phyloP scores from a whole-genome alignment of 1,140 invertebrate genomes.

The Cheumatopsyche charites region DNA sequence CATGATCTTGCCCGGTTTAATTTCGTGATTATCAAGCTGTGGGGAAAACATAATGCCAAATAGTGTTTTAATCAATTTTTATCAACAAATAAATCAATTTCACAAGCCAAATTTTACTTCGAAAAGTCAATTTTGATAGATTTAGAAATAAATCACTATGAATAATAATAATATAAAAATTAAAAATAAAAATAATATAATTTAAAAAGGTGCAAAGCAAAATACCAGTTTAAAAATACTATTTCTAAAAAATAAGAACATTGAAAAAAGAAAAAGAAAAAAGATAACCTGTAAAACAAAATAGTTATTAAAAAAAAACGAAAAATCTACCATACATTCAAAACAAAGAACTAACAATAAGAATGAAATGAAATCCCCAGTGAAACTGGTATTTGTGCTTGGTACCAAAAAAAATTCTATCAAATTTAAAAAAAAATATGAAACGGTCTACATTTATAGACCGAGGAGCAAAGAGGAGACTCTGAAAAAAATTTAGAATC shows the following conservation, averaged over 20 bases:
- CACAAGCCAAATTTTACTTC: slow-evolving; percentile 15
- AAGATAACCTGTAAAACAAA: slow-evolving; percentile 32
- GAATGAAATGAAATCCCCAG: not conserved
- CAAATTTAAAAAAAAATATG: slow-evolving; percentile 12
- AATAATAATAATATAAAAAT: slow-evolving; percentile 9
- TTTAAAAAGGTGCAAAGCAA: not conserved
- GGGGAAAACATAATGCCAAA: slow-evolving; percentile 62
- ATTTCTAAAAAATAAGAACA: slow-evolving; percentile 23
- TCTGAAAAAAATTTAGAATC: slow-evolving; percentile 69
- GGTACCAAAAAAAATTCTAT: slow-evolving; percentile 51
- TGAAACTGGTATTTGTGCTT: slow-evolving; percentile 44
- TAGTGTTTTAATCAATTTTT: slow-evolving; percentile 45
- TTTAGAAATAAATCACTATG: slow-evolving; percentile 12
- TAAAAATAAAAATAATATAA: not conserved
- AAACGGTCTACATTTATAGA: slow-evolving; percentile 38
- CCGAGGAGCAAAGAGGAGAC: slow-evolving; percentile 82
- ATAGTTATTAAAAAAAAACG: slow-evolving; percentile 40
- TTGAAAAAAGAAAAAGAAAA: slow-evolving; percentile 37
- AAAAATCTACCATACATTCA: slow-evolving; percentile 25
- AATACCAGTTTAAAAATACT: slow-evolving; percentile 8
- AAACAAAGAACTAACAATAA: slow-evolving; percentile 3
- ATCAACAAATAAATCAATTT: slow-evolving; percentile 12
- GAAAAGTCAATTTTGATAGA: slow-evolving; percentile 7
- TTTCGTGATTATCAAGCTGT: slow-evolving; percentile 99
- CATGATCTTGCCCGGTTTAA: slow-evolving; percentile 97